Evolutionary conservation across 2,888 invertebrate species (phyloP), one percentile per base, ranked within the genome.

Genomic region (Macaria liturata): DNA sequence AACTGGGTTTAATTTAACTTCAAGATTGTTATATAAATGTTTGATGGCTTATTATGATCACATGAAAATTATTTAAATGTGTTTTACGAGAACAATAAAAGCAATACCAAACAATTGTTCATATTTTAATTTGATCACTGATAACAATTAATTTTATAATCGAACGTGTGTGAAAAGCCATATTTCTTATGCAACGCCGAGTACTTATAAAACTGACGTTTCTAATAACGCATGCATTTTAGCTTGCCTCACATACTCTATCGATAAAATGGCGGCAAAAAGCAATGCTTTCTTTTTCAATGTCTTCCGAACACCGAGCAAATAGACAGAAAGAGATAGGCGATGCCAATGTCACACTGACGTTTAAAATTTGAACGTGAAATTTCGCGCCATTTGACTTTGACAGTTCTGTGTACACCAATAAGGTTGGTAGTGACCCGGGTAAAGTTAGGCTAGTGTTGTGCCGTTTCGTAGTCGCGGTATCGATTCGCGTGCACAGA

Each of bases 241-340:
- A 82, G 84, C 87, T 88, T 90, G 91, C 91, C 91, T 91, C 87
- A 80, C 91, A 90, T 87, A 91, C 88, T 88, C 81, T 20, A 87
- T 88, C 81, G 75, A 83, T 80, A 85, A 85, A 88, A 87, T 88
- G 86, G 71, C 78, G 78, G 72, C 66, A 76, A 83, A 89, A 85
- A 86, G 73, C 75, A 75, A 80, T 90, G 91, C 91, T 91, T 91
- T 91, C 91, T 91, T 91, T 91, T 90, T 91, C 91, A 88, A 89
- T 89, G 90, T 86, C 86, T 84, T 74, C 65, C 72, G 65, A 65
- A 61, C 78, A 77, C 81, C 88, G 59, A 73, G 68, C 53, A 42
- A 42, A 42, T 51, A 69, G 79, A 34, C 67, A 79, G 81, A 90
- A 67, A 40, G 80, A 78, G 88, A 88, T 66, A 66, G 68, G 40